Conservation (phyloP, 2,113 vertebrate genomes). For the Miniopterus natalensis region DNA sequence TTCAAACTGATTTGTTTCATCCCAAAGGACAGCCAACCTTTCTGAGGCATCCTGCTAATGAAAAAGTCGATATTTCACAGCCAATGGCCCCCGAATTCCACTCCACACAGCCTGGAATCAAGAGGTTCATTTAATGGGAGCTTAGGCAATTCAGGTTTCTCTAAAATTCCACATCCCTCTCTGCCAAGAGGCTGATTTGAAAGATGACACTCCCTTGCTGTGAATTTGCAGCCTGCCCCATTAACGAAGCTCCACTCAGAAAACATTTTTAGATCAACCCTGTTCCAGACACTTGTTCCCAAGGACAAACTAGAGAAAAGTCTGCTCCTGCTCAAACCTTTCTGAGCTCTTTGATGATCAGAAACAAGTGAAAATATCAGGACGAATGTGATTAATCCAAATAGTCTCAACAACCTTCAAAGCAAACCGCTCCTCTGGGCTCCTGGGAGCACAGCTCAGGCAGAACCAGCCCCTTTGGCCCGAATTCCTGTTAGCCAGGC, state of each 20-base stretch:
- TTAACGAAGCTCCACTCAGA: conserved; percentile 59
- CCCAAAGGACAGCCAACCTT: neutral
- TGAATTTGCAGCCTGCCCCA: conserved; percentile 61
- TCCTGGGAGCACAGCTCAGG: neutral
- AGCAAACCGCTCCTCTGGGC: conserved; percentile 31
- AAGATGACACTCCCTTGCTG: conserved; percentile 62
- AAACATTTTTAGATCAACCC: conserved; percentile 74
- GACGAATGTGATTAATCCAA: conserved; percentile 71
- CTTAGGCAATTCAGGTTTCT: conserved; percentile 44
- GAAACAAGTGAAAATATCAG: conserved; percentile 48
- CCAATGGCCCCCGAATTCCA: neutral
- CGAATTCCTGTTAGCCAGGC: neutral
- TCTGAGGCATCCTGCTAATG: neutral
- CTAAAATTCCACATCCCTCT: neutral
- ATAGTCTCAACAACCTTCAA: conserved; percentile 73
- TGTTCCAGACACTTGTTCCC: conserved; percentile 60
- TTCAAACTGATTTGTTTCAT: neutral
- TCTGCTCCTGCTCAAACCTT: conserved; percentile 45
- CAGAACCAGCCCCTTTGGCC: neutral
- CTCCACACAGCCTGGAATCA: neutral
- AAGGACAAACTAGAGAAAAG: conserved; percentile 74
- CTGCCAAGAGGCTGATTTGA: conserved; percentile 70
- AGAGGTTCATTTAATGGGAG: conserved; percentile 48
- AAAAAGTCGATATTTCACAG: neutral
- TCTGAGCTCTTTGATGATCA: conserved; percentile 74